phyloP scores from a whole-genome alignment of 2,797 vertebrate genomes.

The Pseudocheirus occidentalis region DNA sequence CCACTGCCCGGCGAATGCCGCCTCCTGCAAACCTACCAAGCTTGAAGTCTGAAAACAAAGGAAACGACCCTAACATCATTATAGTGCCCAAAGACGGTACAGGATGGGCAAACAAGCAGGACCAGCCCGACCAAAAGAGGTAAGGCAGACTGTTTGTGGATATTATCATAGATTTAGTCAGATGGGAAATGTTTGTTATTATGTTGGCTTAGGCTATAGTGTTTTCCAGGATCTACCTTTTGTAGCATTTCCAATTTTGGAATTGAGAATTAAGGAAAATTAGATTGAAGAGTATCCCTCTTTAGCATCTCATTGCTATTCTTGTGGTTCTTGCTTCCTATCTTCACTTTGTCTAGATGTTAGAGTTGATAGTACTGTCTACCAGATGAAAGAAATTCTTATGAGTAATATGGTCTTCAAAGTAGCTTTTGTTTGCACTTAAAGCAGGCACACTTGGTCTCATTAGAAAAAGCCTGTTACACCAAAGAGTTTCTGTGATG shows the following conservation, averaged over 20 bases:
- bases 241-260: neutral
- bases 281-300: neutral
- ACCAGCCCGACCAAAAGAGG: slow-evolving; percentile 99
- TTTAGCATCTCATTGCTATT: neutral
- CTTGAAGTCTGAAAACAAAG: slow-evolving; percentile 99
- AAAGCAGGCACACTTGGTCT: neutral
- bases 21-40: slow-evolving; percentile 99
- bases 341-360: neutral
- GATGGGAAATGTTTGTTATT: slow-evolving; percentile 1
- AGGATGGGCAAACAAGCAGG: slow-evolving; percentile 99
- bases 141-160: slow-evolving; percentile 67
- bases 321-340: neutral
- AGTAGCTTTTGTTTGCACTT: neutral
- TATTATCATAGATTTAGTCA: neutral
- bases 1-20: slow-evolving; percentile 99
- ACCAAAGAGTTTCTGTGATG: neutral
- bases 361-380: neutral
- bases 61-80: slow-evolving; percentile 99
- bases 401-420: neutral
- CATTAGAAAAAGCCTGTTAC: neutral
- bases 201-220: neutral
- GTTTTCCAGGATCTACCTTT: neutral
- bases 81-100: slow-evolving; percentile 99
- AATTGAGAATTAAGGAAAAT: neutral
- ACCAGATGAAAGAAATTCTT: neutral